Evolutionary conservation across 2,113 vertebrate genomes (phyloP).

Genomic region (Oryzias woworae): DNA sequence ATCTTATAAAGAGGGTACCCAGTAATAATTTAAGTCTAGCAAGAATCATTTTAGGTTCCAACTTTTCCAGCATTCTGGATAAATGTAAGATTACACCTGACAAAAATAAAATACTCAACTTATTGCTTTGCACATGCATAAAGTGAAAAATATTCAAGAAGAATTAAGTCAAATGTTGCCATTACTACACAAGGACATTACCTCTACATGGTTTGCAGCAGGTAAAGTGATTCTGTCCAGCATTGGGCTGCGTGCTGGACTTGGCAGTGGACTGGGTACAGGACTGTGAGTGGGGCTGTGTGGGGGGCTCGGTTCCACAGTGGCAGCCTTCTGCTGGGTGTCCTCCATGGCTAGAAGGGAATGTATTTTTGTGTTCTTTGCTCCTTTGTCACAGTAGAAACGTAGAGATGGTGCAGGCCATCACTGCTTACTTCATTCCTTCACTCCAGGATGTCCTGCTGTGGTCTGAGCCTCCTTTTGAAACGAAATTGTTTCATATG

Average conservation of each 20-base stretch:
- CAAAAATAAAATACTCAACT: too few relatives aligned
- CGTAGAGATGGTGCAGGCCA: conserved; percentile 45
- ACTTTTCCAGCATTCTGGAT: too few relatives aligned
- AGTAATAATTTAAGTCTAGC: too few relatives aligned
- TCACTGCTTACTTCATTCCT: conserved; percentile 34
- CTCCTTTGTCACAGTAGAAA: conserved; percentile 37
- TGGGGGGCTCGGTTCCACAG: conserved; percentile 31
- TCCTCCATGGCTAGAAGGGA: conserved; percentile 58
- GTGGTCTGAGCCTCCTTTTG: conserved; percentile 24
- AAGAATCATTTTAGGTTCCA: too few relatives aligned
- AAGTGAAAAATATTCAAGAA: too few relatives aligned
- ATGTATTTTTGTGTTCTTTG: conserved; percentile 25
- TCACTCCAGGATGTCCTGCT: conserved; percentile 9
- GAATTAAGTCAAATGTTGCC: not conserved
- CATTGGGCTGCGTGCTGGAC: conserved; percentile 43
- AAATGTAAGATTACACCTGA: too few relatives aligned
- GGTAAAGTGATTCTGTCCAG: conserved; percentile 50
- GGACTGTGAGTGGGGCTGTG: conserved; percentile 51
- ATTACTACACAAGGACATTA: conserved; percentile 18
- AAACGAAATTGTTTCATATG: conserved; percentile 24
- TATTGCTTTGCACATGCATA: too few relatives aligned
- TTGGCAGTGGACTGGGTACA: conserved; percentile 38
- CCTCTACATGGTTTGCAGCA: conserved; percentile 72
- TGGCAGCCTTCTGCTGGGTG: conserved; percentile 41
- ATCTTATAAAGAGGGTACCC: too few relatives aligned